Evolutionary conservation across 1,140 invertebrate genomes (phyloP), one percentile per base, ranked within the genome.

Genomic region (Pygmarrhopalites habei): DNA sequence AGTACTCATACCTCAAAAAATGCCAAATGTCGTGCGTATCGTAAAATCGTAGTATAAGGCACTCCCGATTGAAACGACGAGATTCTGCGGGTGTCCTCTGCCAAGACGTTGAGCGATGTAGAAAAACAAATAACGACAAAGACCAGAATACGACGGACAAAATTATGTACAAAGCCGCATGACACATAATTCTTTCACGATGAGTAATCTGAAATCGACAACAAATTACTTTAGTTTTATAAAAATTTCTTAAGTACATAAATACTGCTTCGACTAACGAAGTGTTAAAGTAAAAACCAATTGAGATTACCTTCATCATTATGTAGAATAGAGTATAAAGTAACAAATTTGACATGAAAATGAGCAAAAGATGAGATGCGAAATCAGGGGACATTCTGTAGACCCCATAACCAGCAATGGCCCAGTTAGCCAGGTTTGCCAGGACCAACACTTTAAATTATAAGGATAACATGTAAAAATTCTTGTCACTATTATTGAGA

Each of bases 281-380:
- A n/a, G n/a, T n/a, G n/a, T n/a, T n/a, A n/a, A n/a, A n/a, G n/a
- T n/a, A n/a, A n/a, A n/a, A n/a, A n/a, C n/a, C n/a, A n/a, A n/a
- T 41, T 12, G 39, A 12, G 23, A 49, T 75, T 78, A 89, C 85
- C 82, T 95, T 95, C 86, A 92, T 90, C 1, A 85, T 72, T 55
- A 93, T 87, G 73, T 95, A 95, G 74, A 90, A 92, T 41, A 83
- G 75, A 21, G 83, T 84, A 75, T 94, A 93, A 1, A 93, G 75
- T 25, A 91, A 78, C 32, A 92, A 81, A 77, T 95, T 95, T 1
- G 83, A 82, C 79, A 93, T 86, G 56, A 95, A 83, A 32, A 93
- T 82, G 14, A 82, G 80, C n/a, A 95, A 77, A 5, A 94, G 76
- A 74, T 88, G 90, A 0, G 85, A 85, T 0, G 88, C 87, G 77